These are phyloP conservation scores for Chydorus sphaericus DNA, from an alignment of 2,888 invertebrate genomes.

Conservation along the genomic window DNA sequence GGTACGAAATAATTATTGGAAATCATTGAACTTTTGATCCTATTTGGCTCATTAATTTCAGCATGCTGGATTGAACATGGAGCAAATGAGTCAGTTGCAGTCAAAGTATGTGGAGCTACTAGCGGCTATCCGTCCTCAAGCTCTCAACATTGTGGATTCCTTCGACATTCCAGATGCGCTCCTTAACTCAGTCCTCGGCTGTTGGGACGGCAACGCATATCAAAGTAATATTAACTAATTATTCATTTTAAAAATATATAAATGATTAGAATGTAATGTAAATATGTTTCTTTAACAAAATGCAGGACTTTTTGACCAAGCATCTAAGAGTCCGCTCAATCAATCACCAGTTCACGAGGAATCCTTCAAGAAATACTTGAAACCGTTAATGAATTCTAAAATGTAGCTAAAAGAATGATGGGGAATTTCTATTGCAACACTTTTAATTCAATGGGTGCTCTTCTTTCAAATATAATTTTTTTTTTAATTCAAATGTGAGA, in stretches of 20 bases:
- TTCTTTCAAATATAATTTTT: too few species aligned
- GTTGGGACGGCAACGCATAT: conserved; percentile 72
- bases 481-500: too few species aligned
- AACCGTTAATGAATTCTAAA: conserved; percentile 62
- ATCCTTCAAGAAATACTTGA: conserved; percentile 55
- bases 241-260: too few species aligned
- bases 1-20: too few species aligned
- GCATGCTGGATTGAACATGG: conserved; percentile 44
- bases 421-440: too few species aligned
- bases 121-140: conserved; percentile 61
- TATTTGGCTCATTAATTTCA: conserved; percentile 29
- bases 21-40: background rate
- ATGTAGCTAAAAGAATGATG: too few species aligned
- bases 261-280: too few species aligned
- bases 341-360: conserved; percentile 54
- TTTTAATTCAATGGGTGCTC: too few species aligned
- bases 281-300: too few species aligned
- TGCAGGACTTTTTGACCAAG: conserved; percentile 61
- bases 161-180: conserved; percentile 66
- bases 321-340: conserved; percentile 67
- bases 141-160: conserved; percentile 77
- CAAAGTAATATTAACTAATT: too few species aligned
- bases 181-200: conserved; percentile 49
- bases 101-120: conserved; percentile 53
- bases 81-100: conserved; percentile 39